These are phyloP conservation scores for Montipora foliosa DNA, from an alignment of 64 coral and sea anemone genomes.

Conservation along the genomic window DNA sequence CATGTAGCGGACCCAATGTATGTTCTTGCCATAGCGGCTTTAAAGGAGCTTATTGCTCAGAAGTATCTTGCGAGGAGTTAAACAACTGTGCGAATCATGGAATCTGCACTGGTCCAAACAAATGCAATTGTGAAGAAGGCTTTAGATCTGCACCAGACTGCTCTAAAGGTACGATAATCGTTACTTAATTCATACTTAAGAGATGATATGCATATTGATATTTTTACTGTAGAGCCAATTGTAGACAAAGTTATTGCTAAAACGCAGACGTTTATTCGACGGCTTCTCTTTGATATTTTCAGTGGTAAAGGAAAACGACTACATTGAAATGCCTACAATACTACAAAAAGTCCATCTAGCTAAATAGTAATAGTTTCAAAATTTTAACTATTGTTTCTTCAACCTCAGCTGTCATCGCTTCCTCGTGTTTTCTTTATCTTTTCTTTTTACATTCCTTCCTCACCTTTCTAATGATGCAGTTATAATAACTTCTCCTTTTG, in stretches of 20 bases:
- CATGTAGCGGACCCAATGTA: conserved; percentile 53
- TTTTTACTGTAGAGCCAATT: not conserved
- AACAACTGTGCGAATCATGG: conserved; percentile 69
- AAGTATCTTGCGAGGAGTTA: conserved; percentile 66
- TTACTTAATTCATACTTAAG: not conserved
- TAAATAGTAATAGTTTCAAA: too few relatives aligned
- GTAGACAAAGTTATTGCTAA: not conserved
- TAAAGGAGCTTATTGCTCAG: conserved; percentile 73
- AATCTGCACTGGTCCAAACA: conserved; percentile 56
- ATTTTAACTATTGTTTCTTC: too few relatives aligned
- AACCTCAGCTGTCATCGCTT: too few relatives aligned
- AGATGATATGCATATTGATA: not conserved
- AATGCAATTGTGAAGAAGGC: conserved; percentile 62
- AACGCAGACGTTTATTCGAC: too few relatives aligned
- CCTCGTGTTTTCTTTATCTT: too few relatives aligned
- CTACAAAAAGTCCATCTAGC: too few relatives aligned
- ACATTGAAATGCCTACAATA: too few relatives aligned
- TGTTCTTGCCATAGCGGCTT: conserved; percentile 63
- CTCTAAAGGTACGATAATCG: conserved; percentile 46
- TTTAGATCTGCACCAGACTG: conserved; percentile 58
- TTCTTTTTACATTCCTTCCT: too few relatives aligned
- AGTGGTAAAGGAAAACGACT: too few relatives aligned
- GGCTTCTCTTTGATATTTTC: too few relatives aligned
- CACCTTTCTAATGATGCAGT: too few relatives aligned
- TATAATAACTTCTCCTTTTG: too few relatives aligned